Conservation (phyloP, 2,113 vertebrate genomes). For the Petaurus breviceps region DNA sequence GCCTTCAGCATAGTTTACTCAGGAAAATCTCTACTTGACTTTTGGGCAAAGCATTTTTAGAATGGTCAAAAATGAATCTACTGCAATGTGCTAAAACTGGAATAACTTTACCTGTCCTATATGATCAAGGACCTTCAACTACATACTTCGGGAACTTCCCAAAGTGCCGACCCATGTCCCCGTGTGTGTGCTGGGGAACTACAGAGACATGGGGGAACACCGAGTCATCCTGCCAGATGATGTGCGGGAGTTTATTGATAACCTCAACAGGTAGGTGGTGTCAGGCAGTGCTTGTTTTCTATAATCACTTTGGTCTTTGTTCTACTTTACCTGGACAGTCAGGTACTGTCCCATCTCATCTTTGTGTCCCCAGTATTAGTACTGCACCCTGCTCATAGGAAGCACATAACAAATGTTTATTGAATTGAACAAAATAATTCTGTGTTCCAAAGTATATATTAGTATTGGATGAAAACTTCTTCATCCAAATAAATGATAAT, state of each 20-base stretch:
- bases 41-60: neutral
- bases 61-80: neutral
- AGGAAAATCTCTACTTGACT: neutral
- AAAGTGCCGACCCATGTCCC: constrained; percentile 97
- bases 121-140: constrained; percentile 93
- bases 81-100: neutral
- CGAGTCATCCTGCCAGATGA: constrained; percentile 94
- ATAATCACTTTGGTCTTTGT: neutral
- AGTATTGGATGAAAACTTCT: neutral
- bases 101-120: neutral
- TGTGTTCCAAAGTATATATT: neutral
- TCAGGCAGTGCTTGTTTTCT: accelerated
- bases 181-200: constrained; percentile 96
- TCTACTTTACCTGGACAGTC: neutral
- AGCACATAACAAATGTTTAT: neutral
- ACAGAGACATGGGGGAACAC: constrained; percentile 98
- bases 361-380: neutral
- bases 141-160: constrained; percentile 95
- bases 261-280: constrained; percentile 90
- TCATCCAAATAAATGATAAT: neutral
- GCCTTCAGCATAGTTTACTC: neutral
- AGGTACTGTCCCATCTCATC: neutral
- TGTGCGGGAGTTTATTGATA: constrained; percentile 91
- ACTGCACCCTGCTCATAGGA: neutral
- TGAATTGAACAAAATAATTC: neutral